phyloP scores from a whole-genome alignment of 2,113 vertebrate species.

The Rhizomys pruinosus region DNA sequence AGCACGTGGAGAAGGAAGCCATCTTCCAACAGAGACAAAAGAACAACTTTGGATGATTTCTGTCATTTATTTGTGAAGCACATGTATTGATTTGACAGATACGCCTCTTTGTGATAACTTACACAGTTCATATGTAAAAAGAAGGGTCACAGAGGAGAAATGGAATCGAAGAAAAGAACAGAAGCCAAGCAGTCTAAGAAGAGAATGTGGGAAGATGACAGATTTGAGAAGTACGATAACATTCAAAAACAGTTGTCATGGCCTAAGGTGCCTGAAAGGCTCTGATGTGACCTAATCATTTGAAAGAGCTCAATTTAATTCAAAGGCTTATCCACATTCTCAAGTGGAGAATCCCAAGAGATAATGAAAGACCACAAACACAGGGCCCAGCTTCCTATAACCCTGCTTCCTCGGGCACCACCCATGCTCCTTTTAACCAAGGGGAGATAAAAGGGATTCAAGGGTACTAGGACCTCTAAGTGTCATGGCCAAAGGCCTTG shows the following conservation, averaged over 20 bases:
- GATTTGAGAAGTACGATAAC: neutral
- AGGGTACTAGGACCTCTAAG: neutral
- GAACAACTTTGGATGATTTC: constrained; percentile 55
- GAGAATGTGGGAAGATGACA: neutral
- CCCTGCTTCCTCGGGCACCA: neutral
- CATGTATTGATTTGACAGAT: constrained; percentile 48
- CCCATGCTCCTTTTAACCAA: neutral
- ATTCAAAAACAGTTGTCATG: neutral
- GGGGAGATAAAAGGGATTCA: neutral
- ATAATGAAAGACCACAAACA: neutral
- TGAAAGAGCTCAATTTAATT: neutral
- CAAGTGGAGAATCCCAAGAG: neutral
- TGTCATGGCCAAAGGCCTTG: neutral
- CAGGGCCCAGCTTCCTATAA: neutral
- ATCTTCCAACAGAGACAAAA: constrained; percentile 69
- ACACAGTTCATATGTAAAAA: neutral
- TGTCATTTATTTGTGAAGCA: constrained; percentile 72
- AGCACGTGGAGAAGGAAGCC: neutral
- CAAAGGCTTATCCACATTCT: neutral
- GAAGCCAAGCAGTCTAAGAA: neutral
- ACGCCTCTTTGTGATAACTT: constrained; percentile 29
- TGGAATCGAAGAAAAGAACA: constrained; percentile 4
- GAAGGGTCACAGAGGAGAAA: neutral
- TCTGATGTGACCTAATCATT: neutral
- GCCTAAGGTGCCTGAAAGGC: neutral